Evolutionary conservation across 2,888 invertebrate species (phyloP).

Genomic region (Sclerodermus sp.): DNA sequence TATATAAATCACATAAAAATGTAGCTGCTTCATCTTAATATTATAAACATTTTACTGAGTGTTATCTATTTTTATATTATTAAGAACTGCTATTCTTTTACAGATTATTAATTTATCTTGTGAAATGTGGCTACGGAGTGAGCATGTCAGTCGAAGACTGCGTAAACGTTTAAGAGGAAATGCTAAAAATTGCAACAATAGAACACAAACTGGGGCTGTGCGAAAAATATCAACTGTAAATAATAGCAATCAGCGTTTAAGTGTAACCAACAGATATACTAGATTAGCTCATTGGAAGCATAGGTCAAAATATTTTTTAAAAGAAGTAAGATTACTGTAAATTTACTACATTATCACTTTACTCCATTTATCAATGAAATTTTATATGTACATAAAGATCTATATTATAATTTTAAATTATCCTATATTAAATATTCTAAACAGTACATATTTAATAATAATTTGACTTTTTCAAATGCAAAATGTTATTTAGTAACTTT

Average conservation of each 20-base stretch:
- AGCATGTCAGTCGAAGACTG: constrained; percentile 53
- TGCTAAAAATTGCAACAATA: constrained; percentile 38
- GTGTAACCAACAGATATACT: constrained; percentile 46
- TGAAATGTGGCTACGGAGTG: constrained; percentile 56
- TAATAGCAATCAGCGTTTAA: constrained; percentile 46
- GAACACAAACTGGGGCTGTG: constrained; percentile 42
- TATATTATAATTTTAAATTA: no score
- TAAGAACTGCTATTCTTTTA: not conserved
- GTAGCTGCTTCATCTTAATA: not conserved
- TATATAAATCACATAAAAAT: no score
- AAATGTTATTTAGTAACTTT: constrained; percentile 29
- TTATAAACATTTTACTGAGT: constrained; percentile 1
- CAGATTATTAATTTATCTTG: not conserved
- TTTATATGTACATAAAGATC: no score
- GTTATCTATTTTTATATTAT: not conserved
- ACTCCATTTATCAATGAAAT: constrained; percentile 4
- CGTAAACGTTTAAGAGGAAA: constrained; percentile 47
- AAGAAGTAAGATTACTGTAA: constrained; percentile 41
- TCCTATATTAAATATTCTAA: no score
- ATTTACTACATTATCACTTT: constrained; percentile 2
- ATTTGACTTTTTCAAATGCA: no score
- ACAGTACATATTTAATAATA: no score
- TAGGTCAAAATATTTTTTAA: constrained; percentile 47
- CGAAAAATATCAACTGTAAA: constrained; percentile 47
- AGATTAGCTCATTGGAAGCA: constrained; percentile 51